Conservation (phyloP, 2,888 invertebrate genomes). For the Scaptomyza reducta region DNA sequence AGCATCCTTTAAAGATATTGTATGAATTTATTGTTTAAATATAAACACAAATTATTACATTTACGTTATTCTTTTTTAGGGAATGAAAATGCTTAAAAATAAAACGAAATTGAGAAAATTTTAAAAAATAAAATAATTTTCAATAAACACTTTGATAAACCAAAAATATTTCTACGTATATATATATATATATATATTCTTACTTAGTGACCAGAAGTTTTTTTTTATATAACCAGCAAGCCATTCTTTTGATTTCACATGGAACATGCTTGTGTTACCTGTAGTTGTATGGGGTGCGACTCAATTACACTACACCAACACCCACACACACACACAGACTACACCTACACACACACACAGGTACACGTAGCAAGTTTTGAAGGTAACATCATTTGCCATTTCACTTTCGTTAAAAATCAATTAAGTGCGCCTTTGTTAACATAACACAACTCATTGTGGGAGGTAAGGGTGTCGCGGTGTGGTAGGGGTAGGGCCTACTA, state of each 20-base stretch:
- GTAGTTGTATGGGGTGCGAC: slow-evolving; percentile 7
- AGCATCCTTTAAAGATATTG: too few relatives aligned
- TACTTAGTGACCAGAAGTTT: too few relatives aligned
- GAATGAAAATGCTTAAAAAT: too few relatives aligned
- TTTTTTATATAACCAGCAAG: too few relatives aligned
- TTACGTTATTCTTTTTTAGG: too few relatives aligned
- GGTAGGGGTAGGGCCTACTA: not conserved
- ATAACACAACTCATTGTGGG: slow-evolving; percentile 9
- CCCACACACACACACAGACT: not conserved
- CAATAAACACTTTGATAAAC: too few relatives aligned
- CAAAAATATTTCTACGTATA: too few relatives aligned
- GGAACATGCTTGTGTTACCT: not conserved
- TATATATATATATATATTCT: too few relatives aligned
- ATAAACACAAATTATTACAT: too few relatives aligned
- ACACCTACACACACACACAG: not conserved
- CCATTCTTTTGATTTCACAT: not conserved
- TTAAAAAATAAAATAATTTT: too few relatives aligned
- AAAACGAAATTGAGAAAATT: too few relatives aligned
- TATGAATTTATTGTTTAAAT: too few relatives aligned
- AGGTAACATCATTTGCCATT: slow-evolving; percentile 17
- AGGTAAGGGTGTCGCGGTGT: not conserved
- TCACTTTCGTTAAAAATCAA: slow-evolving; percentile 42
- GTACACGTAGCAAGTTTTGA: not conserved
- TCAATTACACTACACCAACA: not conserved
- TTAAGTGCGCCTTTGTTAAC: slow-evolving; percentile 32